Conservation (phyloP, 2,888 invertebrate species). For the Tenodera sinensis region DNA sequence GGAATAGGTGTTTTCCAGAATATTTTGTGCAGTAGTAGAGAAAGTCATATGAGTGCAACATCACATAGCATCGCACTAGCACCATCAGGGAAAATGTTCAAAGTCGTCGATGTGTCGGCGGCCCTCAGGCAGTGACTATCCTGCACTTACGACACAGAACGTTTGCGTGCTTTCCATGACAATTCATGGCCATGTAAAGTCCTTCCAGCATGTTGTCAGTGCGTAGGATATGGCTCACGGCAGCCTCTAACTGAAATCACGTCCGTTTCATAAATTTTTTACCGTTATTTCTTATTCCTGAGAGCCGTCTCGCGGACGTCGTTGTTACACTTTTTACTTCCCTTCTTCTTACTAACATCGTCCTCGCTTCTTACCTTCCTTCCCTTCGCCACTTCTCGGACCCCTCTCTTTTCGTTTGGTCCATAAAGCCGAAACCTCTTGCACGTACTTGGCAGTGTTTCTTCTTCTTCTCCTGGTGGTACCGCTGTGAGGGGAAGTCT, state of each 20-base stretch:
- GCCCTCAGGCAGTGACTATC: too few species aligned
- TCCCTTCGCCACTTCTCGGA: not conserved
- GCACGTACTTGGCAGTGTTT: constrained; percentile 7
- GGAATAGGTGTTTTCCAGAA: too few species aligned
- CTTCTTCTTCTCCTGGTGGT: not conserved
- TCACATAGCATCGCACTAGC: too few species aligned
- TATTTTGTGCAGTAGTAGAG: too few species aligned
- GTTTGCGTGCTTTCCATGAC: not conserved
- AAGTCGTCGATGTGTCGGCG: too few species aligned
- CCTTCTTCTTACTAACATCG: not conserved
- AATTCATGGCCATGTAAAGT: not conserved
- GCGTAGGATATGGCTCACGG: too few species aligned
- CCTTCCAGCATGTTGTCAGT: not conserved
- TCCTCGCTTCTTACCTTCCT: not conserved
- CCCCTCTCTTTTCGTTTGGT: not conserved
- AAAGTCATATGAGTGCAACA: too few species aligned
- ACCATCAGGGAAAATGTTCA: too few species aligned
- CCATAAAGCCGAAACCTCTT: constrained; percentile 8
- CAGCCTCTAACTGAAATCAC: constrained; percentile 13
- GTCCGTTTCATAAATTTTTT: constrained; percentile 24
- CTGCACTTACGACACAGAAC: too few species aligned
- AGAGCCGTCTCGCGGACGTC: not conserved
- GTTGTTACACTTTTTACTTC: not conserved
- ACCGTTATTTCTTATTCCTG: not conserved
- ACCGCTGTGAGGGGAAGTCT: not conserved